Evolutionary conservation across 2,113 vertebrate species (phyloP).

Genomic region (Ophthalmolycus amberensis): DNA sequence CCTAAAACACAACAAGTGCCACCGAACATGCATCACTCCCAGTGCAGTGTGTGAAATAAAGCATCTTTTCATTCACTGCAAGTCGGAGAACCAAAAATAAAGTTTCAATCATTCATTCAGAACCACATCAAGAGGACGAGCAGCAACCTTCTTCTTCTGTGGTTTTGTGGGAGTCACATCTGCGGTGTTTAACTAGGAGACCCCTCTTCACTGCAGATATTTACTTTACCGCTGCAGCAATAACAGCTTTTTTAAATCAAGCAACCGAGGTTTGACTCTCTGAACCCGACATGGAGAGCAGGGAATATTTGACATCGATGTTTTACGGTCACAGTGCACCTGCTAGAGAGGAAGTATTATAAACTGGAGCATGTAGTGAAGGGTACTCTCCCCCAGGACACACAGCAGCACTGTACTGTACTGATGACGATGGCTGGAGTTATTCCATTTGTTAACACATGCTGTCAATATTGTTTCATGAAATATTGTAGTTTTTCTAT

Average conservation of each 20-base stretch:
- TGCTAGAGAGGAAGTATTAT: not conserved
- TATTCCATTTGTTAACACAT: not conserved
- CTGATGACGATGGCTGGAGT: not conserved
- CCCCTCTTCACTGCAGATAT: too few relatives aligned
- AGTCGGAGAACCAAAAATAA: not conserved
- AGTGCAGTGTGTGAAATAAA: too few relatives aligned
- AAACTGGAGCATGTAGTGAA: too few relatives aligned
- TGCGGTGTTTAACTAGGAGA: too few relatives aligned
- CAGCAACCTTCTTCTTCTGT: not conserved
- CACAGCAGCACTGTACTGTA: too few relatives aligned
- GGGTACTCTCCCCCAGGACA: too few relatives aligned
- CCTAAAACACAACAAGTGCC: not conserved
- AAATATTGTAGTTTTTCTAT: not conserved
- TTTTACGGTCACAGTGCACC: too few relatives aligned
- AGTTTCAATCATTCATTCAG: not conserved
- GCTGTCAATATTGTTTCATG: not conserved
- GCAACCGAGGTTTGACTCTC: not conserved
- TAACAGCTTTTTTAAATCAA: not conserved
- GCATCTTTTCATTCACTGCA: too few relatives aligned
- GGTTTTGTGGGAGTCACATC: not conserved
- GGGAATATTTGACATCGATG: not conserved
- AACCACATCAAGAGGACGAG: not conserved
- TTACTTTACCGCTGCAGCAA: too few relatives aligned
- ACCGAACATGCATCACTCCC: too few relatives aligned
- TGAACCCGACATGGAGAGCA: not conserved